These are phyloP conservation scores for Coptodon rendalli DNA, from an alignment of 2,113 vertebrate genomes.

Conservation along the genomic window DNA sequence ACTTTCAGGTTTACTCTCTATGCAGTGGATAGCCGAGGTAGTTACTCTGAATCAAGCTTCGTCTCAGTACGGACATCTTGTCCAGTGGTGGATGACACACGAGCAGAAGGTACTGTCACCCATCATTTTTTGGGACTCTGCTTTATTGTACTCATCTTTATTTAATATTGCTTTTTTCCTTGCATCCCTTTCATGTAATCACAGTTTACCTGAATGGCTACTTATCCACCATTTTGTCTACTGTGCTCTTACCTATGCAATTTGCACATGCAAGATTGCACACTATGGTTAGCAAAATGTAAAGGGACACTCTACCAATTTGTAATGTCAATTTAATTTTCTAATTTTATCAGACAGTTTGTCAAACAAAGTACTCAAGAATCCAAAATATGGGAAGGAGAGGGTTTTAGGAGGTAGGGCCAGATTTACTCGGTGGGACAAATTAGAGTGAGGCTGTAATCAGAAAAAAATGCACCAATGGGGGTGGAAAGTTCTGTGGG, in stretches of 20 bases:
- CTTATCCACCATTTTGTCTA: neutral
- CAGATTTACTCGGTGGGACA: neutral
- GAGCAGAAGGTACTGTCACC: conserved; percentile 85
- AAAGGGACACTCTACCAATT: neutral
- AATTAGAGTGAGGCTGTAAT: neutral
- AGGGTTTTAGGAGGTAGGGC: neutral
- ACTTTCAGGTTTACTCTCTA: conserved; percentile 86
- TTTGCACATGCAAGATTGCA: neutral
- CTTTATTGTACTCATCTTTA: neutral
- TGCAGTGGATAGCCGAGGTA: conserved; percentile 90
- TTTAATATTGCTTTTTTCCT: neutral
- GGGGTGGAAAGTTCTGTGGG: neutral
- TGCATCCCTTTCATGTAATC: neutral
- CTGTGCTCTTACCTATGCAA: neutral
- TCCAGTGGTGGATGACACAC: conserved; percentile 91
- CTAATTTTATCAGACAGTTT: neutral
- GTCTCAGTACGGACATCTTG: conserved; percentile 92
- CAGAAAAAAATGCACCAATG: neutral
- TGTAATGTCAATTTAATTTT: neutral
- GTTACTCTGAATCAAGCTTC: conserved; percentile 86
- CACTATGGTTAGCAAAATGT: neutral
- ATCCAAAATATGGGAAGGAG: neutral
- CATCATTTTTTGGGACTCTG: neutral
- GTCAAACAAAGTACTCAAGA: neutral
- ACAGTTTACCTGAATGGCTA: neutral